Evolutionary conservation across 2,113 vertebrate species (phyloP).

Genomic region (Accipiter virgatus): DNA sequence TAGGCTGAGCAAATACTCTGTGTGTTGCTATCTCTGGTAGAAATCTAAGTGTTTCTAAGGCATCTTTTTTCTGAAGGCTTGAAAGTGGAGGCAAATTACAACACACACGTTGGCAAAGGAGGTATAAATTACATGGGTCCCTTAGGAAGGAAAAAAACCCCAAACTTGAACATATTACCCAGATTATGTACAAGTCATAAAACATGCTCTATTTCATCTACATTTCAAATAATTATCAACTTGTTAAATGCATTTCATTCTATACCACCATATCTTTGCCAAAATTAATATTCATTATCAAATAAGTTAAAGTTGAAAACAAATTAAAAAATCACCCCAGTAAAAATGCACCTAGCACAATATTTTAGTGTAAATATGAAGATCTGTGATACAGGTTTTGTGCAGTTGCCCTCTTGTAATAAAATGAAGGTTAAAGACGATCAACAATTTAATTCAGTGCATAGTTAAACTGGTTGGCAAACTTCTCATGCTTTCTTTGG

Average conservation of each 20-base stretch:
- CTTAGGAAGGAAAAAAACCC: neutral
- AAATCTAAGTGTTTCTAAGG: neutral
- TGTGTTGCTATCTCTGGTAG: neutral
- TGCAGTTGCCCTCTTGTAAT: neutral
- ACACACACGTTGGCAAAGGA: neutral
- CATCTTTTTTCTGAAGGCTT: neutral
- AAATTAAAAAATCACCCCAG: neutral
- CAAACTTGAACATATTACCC: neutral
- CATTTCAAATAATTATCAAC: neutral
- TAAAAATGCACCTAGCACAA: neutral
- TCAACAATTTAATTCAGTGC: slow-evolving; percentile 80
- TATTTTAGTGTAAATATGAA: neutral
- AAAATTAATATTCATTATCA: neutral
- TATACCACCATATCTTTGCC: neutral
- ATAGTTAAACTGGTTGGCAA: slow-evolving; percentile 97
- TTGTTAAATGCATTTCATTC: neutral
- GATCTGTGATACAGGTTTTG: neutral
- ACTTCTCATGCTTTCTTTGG: slow-evolving; percentile 90
- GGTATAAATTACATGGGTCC: neutral
- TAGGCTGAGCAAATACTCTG: neutral
- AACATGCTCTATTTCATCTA: neutral
- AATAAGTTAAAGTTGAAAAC: neutral
- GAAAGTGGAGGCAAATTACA: neutral
- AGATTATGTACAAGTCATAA: neutral
- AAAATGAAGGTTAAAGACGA: neutral